phyloP scores from a whole-genome alignment of 2,888 invertebrate species.

The Diaprepes abbreviatus region DNA sequence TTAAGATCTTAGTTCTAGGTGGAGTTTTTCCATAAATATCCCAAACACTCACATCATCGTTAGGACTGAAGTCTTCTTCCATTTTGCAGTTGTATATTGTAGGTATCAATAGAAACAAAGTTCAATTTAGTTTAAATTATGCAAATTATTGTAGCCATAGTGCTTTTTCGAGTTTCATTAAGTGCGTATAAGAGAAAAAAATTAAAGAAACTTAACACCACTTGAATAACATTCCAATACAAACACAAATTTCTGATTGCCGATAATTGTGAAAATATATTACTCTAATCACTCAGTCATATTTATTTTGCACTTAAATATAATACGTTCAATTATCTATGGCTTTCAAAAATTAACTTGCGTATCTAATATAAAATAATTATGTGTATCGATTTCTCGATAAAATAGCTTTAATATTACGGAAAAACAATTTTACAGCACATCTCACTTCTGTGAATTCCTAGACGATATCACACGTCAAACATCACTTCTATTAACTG shows the following conservation, averaged over 20 bases:
- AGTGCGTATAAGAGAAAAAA: not conserved
- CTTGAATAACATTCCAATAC: conserved; percentile 4
- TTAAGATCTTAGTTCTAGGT: conserved; percentile 78
- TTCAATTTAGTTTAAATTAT: not conserved
- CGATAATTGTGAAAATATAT: not conserved
- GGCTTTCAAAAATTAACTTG: not conserved
- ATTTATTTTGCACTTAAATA: conserved; percentile 24
- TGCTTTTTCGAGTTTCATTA: not conserved
- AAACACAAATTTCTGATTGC: conserved; percentile 1
- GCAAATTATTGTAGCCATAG: not conserved
- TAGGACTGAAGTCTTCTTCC: conserved; percentile 54
- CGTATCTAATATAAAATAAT: not conserved
- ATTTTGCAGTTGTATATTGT: conserved; percentile 6
- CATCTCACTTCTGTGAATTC: not conserved
- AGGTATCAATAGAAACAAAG: no score
- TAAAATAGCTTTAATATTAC: not conserved
- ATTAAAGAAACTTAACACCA: conserved; percentile 25
- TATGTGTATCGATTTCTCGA: conserved; percentile 2
- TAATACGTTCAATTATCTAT: not conserved
- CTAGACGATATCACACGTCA: not conserved
- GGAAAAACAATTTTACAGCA: not conserved
- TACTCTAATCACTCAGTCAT: conserved; percentile 8
- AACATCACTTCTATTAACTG: not conserved
- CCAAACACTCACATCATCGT: conserved; percentile 64
- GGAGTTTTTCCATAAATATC: conserved; percentile 84